Evolutionary conservation across 2,797 vertebrate genomes (phyloP), one percentile per base, ranked within the genome.

Genomic region (Ctenopoma kingsleyae): DNA sequence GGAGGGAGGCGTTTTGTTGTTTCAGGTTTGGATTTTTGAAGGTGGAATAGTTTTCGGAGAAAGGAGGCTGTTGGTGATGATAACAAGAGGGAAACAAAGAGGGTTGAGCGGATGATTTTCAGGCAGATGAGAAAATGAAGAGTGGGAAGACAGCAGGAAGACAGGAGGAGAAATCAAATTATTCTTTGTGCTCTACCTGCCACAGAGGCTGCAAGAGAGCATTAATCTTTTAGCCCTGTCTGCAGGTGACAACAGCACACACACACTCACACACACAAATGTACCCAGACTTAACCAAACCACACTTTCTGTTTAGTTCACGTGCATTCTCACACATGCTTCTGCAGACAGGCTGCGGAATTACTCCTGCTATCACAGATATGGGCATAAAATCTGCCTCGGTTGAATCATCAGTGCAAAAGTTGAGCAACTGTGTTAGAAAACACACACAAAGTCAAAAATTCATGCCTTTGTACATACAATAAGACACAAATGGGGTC

Each of bases 141-240:
- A 76, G 81, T 60, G 71, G 77, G 71, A 78, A 77, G 84, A 85
- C 59, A 60, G 76, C 67, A 71, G 71, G 78, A 72, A 88, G 84
- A 89, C 74, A 69, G 80, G 75, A 89, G 85, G 86, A 88, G 86
- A 89, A 92, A 91, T 91, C 84, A 89, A 92, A 93, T 93, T 87
- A 91, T 91, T 92, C 86, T 89, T 84, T 83, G 84, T 80, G 90
- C 90, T 91, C 90, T 78, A 84, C 84, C 90, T 93, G 90, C 89
- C 85, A 89, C 76, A 66, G 71, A 86, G 78, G 85, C 78, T 78
- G 84, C 83, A 86, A 84, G 78, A 90, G 85, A 83, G 86, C 91
- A 93, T 94, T 92, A 76, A 91, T 94, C 92, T 91, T 90, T 85
- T 79, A 80, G 63, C 82, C 60, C 72, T 49, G 79, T 86, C 81